Base-by-base conservation (phyloP, 2,888 invertebrate genomes). In the Diogma glabrata region DNA sequence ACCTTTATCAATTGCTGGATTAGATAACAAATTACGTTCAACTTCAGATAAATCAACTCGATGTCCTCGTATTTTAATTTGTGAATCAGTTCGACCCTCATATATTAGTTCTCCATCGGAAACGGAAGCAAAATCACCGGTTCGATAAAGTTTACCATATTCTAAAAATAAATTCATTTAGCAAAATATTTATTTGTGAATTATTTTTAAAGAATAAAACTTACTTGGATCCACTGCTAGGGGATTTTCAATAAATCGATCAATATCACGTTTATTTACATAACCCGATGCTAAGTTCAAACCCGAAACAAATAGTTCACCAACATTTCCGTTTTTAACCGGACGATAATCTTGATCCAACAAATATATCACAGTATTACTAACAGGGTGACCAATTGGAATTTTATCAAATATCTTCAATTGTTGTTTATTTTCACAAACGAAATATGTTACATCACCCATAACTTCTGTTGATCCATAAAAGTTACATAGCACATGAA, bases 391-490 rank as follows among this genome's bases (percentile, higher is more conserved):
- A 22, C 90, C 89, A 57, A 93, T 90, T 2, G 91, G 90, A 48
- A 92, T 79, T 58, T 84, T 85, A 8, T 79, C 76, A 52, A 76
- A 71, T 52, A 73, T 66, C 54, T 78, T 74, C 53, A 87, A 60
- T 56, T 86, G 81, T 4, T 73, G 73, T 12, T 70, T 63, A 48
- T 72, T 76, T 52, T 76, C 76, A 59, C 90, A 72, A 1, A 82
- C 73, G 58, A 84, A 81, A 61, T 79, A 90, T 0, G 90, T 89
- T 3, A 92, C 89, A 63, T 91, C 92, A 0, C 89, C 92, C 84
- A 91, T 90, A 1, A 90, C 82, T 66, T 93, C 93, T 0, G 92
- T 91, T 57, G 90, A 89, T 0, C 93, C 93, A 61, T 91, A 92
- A 63, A 91, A 90, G 64, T 92, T 93, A 50, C 87, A 88, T 36